A percentile compares a stretch with the other conserved stretches of the same genome.
These are phyloP conservation scores for Dasysyrphus albostriatus DNA, from an alignment of 2,888 invertebrate genomes.

Conservation along the genomic window DNA sequence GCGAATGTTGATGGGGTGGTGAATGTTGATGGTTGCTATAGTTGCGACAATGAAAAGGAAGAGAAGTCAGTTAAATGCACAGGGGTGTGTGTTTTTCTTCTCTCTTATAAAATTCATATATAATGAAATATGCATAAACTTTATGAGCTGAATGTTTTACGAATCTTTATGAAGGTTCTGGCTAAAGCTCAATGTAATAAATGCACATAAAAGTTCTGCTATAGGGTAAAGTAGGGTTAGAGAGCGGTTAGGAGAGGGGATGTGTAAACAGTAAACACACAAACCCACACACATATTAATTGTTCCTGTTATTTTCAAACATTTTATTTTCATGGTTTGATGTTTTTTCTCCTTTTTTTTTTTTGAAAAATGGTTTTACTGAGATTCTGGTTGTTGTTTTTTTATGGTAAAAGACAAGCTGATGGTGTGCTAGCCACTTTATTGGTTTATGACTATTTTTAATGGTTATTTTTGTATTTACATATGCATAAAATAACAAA, in stretches of 20 bases:
- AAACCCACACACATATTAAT: slow-evolving; percentile 10
- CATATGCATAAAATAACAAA: not conserved
- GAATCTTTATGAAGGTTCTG: slow-evolving; percentile 28
- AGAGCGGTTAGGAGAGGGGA: not conserved
- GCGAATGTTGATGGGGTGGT: not conserved
- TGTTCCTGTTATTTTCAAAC: slow-evolving; percentile 27
- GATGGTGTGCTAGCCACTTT: slow-evolving; percentile 21
- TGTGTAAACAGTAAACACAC: not conserved
- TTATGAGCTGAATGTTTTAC: slow-evolving; percentile 43
- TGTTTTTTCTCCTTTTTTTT: too few species aligned
- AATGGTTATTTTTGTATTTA: slow-evolving; percentile 9
- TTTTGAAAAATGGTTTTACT: slow-evolving; percentile 23
- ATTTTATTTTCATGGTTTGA: slow-evolving; percentile 34
- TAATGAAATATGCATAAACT: slow-evolving; percentile 57
- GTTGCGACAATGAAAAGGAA: not conserved
- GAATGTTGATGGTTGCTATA: too few species aligned
- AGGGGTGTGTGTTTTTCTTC: slow-evolving; percentile 11
- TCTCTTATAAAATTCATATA: slow-evolving; percentile 42
- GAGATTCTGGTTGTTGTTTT: slow-evolving; percentile 17
- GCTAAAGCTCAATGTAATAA: slow-evolving; percentile 26
- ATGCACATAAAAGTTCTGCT: slow-evolving; percentile 29
- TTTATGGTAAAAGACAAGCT: slow-evolving; percentile 13
- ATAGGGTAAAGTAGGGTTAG: not conserved
- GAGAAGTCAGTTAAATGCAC: slow-evolving; percentile 45
- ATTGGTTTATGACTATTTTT: slow-evolving; percentile 25